A percentile compares a stretch with the other conserved stretches of the same genome.
These are phyloP conservation scores for Stegana nigrithorax DNA, from an alignment of 2,888 invertebrate species.

Conservation along the genomic window DNA sequence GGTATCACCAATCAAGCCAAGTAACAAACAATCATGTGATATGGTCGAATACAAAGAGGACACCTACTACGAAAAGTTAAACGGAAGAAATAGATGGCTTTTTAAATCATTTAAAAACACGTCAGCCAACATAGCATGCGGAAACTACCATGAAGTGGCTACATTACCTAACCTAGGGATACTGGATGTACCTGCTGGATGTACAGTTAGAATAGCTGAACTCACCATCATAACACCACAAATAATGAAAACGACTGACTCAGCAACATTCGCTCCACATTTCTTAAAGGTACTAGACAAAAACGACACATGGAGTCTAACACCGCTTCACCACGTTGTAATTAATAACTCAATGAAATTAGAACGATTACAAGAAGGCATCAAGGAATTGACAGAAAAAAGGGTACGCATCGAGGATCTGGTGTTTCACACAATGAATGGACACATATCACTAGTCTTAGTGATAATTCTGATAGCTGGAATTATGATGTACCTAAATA, in stretches of 20 bases:
- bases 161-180: not conserved
- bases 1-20: not conserved
- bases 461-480: too few relatives aligned
- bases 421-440: not conserved
- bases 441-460: too few relatives aligned
- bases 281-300: not conserved
- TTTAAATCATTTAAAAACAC: not conserved
- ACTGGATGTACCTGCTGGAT: not conserved
- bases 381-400: not conserved
- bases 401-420: not conserved
- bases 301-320: not conserved
- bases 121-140: not conserved
- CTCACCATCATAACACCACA: not conserved
- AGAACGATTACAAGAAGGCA: not conserved
- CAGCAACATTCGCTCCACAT: constrained; percentile 1
- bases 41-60: too few relatives aligned
- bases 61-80: not conserved
- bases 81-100: not conserved
- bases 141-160: not conserved
- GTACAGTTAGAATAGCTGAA: not conserved
- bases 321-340: not conserved
- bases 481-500: too few relatives aligned
- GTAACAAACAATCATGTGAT: not conserved
- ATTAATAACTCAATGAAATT: not conserved
- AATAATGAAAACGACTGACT: not conserved